Conservation (phyloP, 2,113 vertebrate genomes). For the Oncorhynchus tshawytscha region DNA sequence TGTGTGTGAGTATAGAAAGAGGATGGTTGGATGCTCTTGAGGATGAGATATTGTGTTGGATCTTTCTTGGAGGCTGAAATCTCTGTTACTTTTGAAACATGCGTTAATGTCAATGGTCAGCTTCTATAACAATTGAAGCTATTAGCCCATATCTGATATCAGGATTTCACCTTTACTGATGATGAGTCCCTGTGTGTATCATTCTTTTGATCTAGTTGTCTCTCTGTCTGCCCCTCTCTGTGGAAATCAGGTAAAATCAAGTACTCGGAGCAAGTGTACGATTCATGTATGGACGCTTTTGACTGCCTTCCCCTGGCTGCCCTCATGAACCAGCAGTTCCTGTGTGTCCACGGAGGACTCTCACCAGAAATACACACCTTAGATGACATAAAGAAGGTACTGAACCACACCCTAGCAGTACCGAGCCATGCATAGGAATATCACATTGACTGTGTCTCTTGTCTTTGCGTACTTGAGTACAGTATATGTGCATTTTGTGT, state of each 20-base stretch:
- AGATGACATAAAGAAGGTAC: constrained; percentile 84
- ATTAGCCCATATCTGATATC: too few species aligned
- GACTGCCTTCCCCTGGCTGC: constrained; percentile 81
- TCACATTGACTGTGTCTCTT: too few species aligned
- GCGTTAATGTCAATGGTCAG: too few species aligned
- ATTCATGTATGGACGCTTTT: constrained; percentile 81
- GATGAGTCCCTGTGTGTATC: not conserved
- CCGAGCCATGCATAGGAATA: too few species aligned
- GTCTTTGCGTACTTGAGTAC: not conserved
- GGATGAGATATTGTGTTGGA: too few species aligned
- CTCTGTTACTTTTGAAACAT: too few species aligned
- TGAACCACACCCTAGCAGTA: not conserved
- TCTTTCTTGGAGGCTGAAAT: too few species aligned
- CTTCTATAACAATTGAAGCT: too few species aligned
- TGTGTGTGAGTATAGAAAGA: not conserved
- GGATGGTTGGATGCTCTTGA: not conserved
- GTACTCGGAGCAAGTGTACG: constrained; percentile 83
- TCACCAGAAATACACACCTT: constrained; percentile 82
- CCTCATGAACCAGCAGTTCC: constrained; percentile 82
- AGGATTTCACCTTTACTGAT: too few species aligned
- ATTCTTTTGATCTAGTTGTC: not conserved
- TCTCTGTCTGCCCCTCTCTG: not conserved
- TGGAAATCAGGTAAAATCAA: constrained; percentile 79
- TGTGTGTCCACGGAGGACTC: constrained; percentile 80
- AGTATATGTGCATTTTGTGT: too few species aligned